Percentiles rank a stretch among this genome's conserved stretches.
Evolutionary conservation across 2,113 vertebrate species (phyloP).

Genomic region (Myotis brandtii): DNA sequence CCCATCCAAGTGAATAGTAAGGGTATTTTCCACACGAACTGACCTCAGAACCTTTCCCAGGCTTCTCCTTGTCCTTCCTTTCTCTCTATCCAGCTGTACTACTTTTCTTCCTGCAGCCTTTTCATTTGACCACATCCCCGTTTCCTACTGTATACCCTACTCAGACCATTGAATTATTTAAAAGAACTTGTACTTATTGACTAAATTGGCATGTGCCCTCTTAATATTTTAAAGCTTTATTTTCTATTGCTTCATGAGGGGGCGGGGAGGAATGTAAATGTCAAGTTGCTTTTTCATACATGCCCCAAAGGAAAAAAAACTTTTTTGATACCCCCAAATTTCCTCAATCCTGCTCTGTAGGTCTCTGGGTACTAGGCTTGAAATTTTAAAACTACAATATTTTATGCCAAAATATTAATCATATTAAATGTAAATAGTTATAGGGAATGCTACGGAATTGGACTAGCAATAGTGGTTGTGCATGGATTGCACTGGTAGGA

Average conservation of each 20-base stretch:
- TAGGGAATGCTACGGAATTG: background rate
- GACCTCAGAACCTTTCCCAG: background rate
- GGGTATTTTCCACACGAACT: background rate
- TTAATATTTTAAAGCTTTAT: conserved; percentile 13
- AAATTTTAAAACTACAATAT: conserved; percentile 15
- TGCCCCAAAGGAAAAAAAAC: background rate
- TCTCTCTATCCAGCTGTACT: background rate
- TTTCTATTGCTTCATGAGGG: background rate
- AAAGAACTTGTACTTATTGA: conserved; percentile 8
- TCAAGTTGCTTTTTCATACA: conserved; percentile 30
- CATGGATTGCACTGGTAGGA: background rate
- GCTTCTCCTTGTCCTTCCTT: background rate
- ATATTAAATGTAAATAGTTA: conserved; percentile 24
- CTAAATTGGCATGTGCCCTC: background rate
- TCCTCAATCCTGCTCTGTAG: conserved; percentile 7
- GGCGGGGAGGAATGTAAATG: background rate
- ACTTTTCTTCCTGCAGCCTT: background rate
- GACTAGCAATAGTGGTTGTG: background rate
- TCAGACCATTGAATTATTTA: background rate
- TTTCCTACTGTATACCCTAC: background rate
- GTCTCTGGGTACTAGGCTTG: conserved; percentile 24
- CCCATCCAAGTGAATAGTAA: background rate
- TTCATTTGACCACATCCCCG: background rate
- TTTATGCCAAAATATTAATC: conserved; percentile 30
- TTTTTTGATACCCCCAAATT: background rate